Evolutionary conservation across 2,888 invertebrate genomes (phyloP).

Genomic region (Atrina japonica): DNA sequence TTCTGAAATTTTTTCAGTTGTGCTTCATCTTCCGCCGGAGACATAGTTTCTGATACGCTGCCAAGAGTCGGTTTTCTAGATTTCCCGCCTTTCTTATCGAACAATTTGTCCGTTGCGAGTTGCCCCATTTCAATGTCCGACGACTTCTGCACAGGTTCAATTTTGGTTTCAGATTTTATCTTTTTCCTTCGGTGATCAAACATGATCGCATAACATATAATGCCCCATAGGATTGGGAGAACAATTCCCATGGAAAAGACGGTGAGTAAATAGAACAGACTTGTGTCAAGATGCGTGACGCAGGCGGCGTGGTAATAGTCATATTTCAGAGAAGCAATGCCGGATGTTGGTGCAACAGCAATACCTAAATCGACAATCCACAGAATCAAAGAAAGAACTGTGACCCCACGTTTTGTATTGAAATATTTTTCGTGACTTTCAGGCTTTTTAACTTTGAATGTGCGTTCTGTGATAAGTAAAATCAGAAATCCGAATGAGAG

Average conservation of each 20-base stretch:
- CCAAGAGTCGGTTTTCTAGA: background rate
- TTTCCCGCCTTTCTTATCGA: background rate
- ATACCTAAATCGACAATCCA: conserved; percentile 35
- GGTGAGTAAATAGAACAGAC: conserved; percentile 33
- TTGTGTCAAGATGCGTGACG: conserved; percentile 40
- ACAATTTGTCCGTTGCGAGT: background rate
- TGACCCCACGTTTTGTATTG: conserved; percentile 30
- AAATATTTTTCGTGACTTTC: conserved; percentile 44
- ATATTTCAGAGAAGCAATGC: conserved; percentile 42
- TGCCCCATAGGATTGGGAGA: conserved; percentile 32
- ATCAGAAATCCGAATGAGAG: conserved; percentile 41
- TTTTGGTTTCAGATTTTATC: conserved; percentile 10
- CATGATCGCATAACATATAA: conserved; percentile 40
- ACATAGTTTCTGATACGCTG: background rate
- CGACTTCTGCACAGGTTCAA: background rate
- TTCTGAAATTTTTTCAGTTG: conserved; percentile 14
- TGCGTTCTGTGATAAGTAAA: conserved; percentile 45
- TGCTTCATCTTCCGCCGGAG: conserved; percentile 6
- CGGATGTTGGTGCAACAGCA: conserved; percentile 41
- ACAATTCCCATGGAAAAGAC: conserved; percentile 49
- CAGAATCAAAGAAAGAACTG: conserved; percentile 31
- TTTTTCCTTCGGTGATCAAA: conserved; percentile 34
- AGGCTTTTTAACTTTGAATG: conserved; percentile 40
- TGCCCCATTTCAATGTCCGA: background rate
- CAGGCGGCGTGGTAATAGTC: conserved; percentile 56